Evolutionary conservation across 2,888 invertebrate genomes (phyloP), one percentile per base, ranked within the genome.

Genomic region (Scaptomyza tumidula): DNA sequence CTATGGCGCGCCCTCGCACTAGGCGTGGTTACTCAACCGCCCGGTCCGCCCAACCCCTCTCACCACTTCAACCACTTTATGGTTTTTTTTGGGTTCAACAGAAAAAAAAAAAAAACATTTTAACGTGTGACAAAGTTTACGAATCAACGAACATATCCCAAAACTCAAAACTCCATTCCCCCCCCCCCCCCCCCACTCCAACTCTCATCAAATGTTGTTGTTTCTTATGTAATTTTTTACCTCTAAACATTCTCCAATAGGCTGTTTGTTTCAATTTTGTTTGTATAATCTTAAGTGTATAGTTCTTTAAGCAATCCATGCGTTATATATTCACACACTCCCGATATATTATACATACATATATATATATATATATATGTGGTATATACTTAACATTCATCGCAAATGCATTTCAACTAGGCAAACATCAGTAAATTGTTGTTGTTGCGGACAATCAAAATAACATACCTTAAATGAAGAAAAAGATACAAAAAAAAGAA

Each of bases 1-100:
- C 16, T 92, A 92, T 65, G 92, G 92, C 35, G 90, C 87, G 67
- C 92, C 92, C 3, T 85, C 90, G 44, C 90, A 91, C 64, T 90
- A 90, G 59, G 9, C 33, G 39, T 11, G 31, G 5, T 29, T 9
- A 29, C 29, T 7, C 7, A 29, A 0, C 33, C 33, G 33, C 33
- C 33, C 31, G 9, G 2, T 6, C 31, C 33, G 33, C 3, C 3
- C 33, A 29, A 5, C 33, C 33, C 33, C 54, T 29, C 16, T 46
- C 66, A 37, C 46, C 48, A 33, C 7, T 29, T 1, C 24, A 61
- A 5, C 65, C 50, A 53, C 33, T 52, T 57, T 57, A 49, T 66
- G 72, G 56, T 65, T 58, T 66, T 75, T 58, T 70, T 48, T 33
- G 45, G 50, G 65, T 75, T 84, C 62, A 71, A 78, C 46, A 66